phyloP scores from a whole-genome alignment of 2,888 invertebrate species.

The Amorpha juglandis region DNA sequence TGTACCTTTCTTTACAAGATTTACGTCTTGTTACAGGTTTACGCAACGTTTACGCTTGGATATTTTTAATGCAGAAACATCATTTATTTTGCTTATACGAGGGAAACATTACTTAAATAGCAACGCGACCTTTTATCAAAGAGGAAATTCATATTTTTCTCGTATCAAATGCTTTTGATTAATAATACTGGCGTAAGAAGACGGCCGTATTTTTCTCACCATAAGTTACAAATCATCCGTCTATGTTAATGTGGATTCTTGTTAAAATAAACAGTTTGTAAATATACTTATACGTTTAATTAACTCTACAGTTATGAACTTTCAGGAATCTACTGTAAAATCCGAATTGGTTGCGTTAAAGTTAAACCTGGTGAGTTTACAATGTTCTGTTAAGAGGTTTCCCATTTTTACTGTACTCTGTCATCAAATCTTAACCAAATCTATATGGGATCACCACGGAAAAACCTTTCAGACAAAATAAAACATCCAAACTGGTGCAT shows the following conservation, averaged over 20 bases:
- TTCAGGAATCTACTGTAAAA: too few relatives aligned
- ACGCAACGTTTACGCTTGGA: neutral
- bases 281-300: too few relatives aligned
- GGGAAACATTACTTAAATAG: conserved; percentile 26
- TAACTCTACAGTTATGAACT: too few relatives aligned
- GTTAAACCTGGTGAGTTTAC: too few relatives aligned
- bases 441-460: too few relatives aligned
- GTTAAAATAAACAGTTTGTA: conserved; percentile 26
- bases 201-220: conserved; percentile 77
- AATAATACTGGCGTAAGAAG: conserved; percentile 66
- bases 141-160: conserved; percentile 71
- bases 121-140: conserved; percentile 49
- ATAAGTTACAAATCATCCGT: conserved; percentile 75
- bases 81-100: conserved; percentile 12
- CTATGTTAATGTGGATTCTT: conserved; percentile 58
- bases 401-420: too few relatives aligned
- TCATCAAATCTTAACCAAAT: too few relatives aligned
- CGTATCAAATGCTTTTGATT: conserved; percentile 74
- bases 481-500: too few relatives aligned
- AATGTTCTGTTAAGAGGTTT: too few relatives aligned
- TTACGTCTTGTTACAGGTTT: neutral
- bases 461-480: too few relatives aligned
- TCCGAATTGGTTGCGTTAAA: too few relatives aligned
- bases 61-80: neutral
- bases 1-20: too few relatives aligned